Conservation (phyloP, 2,888 invertebrate species). For the Rhyacophila evoluta region DNA sequence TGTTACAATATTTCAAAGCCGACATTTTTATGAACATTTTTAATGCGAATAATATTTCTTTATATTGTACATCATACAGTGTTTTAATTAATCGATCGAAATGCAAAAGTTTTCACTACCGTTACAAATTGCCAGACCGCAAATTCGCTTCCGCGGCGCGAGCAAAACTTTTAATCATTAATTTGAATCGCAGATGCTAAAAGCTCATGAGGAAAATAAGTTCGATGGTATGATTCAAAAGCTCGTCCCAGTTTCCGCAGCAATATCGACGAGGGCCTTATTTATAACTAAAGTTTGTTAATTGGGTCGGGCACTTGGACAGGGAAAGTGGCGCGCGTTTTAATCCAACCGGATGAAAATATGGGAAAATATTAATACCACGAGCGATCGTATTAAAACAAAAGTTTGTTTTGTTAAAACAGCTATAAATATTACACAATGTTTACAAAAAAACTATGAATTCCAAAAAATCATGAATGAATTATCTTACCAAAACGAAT, state of each 20-base stretch:
- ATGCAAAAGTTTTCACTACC: not conserved
- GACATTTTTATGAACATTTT: no score
- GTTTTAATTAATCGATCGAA: not conserved
- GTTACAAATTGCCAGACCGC: slow-evolving; percentile 5
- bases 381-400: no score
- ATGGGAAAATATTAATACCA: not conserved
- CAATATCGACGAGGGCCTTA: slow-evolving; percentile 43
- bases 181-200: slow-evolving; percentile 22
- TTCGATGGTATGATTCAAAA: slow-evolving; percentile 3
- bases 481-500: no score
- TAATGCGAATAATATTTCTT: no score
- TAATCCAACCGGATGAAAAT: not conserved
- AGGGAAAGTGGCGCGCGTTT: not conserved
- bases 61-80: not conserved
- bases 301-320: slow-evolving; percentile 38
- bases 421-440: no score
- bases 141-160: not conserved
- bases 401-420: no score
- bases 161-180: slow-evolving; percentile 22
- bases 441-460: no score
- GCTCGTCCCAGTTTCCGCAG: slow-evolving; percentile 6
- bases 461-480: no score
- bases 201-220: slow-evolving; percentile 15
- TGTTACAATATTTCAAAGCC: no score
- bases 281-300: slow-evolving; percentile 45